Evolutionary conservation across 2,113 vertebrate species (phyloP), one percentile per base, ranked within the genome.

Genomic region (Oryzias melastigma): DNA sequence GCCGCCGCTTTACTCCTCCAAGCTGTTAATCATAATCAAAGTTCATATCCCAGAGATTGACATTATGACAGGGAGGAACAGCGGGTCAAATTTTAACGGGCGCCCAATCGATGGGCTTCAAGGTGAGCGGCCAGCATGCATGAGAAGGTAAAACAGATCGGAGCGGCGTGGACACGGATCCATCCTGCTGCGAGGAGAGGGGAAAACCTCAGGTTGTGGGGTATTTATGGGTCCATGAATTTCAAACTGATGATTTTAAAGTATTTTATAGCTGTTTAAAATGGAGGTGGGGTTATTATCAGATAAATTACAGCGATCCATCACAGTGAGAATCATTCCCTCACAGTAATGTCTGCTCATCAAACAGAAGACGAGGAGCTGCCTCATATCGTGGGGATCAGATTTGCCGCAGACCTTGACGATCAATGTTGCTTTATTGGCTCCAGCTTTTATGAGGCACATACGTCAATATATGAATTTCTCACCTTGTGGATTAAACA

Each of bases 221-320:
- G 56, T 56, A 73, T 82, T 82, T 78, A 80, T 78, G 20, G 53
- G 67, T 73, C 56, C 60, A 52, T 83, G 61, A 80, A 83, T 82
- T 60, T 70, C 29, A 73, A 77, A 54, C 42, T 35, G 68, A 65
- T 72, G 70, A 80, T 76, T 82, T 75, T 65, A 17, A 75, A 70
- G 68, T 79, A 75, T 62, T 81, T 80, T 78, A 78, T 76, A 14
- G 59, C 67, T 62, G 59, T 73, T 82, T 77, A 78, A 82, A 81
- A 81, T 53, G 52, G 68, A 86, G 68, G 65, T 59, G 35, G 72
- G 65, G 73, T 81, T 74, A 82, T 84, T 70, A 71, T 74, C 59
- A 57, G 65, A 73, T 74, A 70, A 85, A 83, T 88, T 79, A 68
- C 62, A 35, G 27, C 58, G 18, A 50, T 72, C 63, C 55, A 53